Evolutionary conservation across 2,888 invertebrate species (phyloP).

Genomic region (Troilus luridus): DNA sequence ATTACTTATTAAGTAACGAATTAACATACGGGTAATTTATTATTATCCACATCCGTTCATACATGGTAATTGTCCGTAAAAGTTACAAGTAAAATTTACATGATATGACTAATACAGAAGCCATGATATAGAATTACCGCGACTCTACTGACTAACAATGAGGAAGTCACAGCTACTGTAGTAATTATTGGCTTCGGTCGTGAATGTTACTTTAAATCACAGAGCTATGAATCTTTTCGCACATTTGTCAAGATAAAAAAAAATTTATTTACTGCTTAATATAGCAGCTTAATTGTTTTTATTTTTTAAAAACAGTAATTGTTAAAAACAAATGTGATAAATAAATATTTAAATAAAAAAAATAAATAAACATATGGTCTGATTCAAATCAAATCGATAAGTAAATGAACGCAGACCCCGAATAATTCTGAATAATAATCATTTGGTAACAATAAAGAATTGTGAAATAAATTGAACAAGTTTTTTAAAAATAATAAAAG

Average conservation of each 20-base stretch:
- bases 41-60: neutral
- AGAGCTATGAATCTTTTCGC: neutral
- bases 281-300: too few relatives aligned
- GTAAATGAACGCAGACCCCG: too few relatives aligned
- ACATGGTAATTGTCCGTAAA: neutral
- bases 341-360: too few relatives aligned
- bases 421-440: too few relatives aligned
- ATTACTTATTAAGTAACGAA: neutral
- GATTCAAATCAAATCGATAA: too few relatives aligned
- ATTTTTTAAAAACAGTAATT: too few relatives aligned
- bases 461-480: too few relatives aligned
- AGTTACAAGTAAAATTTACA: neutral
- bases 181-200: neutral
- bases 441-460: too few relatives aligned
- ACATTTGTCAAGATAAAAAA: neutral
- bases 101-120: neutral
- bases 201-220: neutral
- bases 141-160: neutral
- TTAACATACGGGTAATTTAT: neutral
- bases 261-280: too few relatives aligned
- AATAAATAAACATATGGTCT: too few relatives aligned
- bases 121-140: neutral
- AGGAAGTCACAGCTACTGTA: neutral
- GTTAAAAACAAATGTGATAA: too few relatives aligned
- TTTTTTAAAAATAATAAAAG: too few relatives aligned